Evolutionary conservation across 2,888 invertebrate species (phyloP).

Genomic region (Poecilus cupreus): DNA sequence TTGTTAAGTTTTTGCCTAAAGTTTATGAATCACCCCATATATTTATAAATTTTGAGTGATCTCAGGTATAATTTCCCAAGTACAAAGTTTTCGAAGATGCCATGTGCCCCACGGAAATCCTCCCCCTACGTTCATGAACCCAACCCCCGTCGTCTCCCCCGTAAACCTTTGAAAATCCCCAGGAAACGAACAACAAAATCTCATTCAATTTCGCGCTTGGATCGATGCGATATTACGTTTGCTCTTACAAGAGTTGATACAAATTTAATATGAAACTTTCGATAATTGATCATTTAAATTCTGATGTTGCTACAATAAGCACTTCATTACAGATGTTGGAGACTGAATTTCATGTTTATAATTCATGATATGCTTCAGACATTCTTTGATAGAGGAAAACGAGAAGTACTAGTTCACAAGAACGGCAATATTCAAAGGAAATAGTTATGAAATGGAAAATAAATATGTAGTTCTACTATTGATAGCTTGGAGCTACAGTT

Average conservation of each 20-base stretch:
- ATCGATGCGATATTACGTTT: slow-evolving; percentile 50
- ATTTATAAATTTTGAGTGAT: too few species aligned
- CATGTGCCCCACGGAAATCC: too few species aligned
- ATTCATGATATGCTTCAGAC: background rate
- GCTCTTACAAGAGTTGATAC: slow-evolving; percentile 32
- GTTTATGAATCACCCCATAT: too few species aligned
- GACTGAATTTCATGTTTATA: background rate
- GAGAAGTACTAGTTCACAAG: too few species aligned
- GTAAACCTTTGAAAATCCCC: slow-evolving; percentile 13
- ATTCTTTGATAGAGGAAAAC: too few species aligned
- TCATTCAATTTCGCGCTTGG: slow-evolving; percentile 47
- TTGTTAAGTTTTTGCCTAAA: too few species aligned
- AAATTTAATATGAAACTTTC: slow-evolving; percentile 51
- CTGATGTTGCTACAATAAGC: slow-evolving; percentile 7
- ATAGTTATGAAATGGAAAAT: too few species aligned
- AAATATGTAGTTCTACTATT: too few species aligned
- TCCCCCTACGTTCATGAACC: background rate
- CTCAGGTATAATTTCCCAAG: too few species aligned
- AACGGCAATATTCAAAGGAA: too few species aligned
- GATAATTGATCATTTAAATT: slow-evolving; percentile 50
- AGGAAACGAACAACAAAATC: slow-evolving; percentile 36
- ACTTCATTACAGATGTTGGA: slow-evolving; percentile 5
- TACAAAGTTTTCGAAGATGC: too few species aligned
- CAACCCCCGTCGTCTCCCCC: background rate
- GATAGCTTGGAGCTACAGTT: too few species aligned